Percentiles rank a stretch among this genome's conserved stretches.
These are phyloP conservation scores for Tympanuchus pallidicinctus DNA, from an alignment of 2,113 vertebrate genomes.

Conservation along the genomic window DNA sequence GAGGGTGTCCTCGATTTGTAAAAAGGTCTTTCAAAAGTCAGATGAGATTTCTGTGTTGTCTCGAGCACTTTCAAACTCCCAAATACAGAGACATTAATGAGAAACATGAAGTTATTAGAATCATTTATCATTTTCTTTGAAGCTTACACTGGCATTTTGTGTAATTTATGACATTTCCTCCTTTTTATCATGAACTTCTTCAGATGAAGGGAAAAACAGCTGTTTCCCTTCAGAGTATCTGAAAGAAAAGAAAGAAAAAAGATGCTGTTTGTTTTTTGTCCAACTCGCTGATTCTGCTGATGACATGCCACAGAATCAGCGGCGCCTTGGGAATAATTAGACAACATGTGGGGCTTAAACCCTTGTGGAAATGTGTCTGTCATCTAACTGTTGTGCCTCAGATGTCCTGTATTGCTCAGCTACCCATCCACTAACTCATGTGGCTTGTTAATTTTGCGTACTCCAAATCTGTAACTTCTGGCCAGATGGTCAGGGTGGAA, in stretches of 20 bases:
- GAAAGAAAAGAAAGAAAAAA: conserved; percentile 71
- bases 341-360: conserved; percentile 62
- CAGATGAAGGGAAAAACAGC: conserved; percentile 78
- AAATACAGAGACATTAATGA: conserved; percentile 79
- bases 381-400: conserved; percentile 65
- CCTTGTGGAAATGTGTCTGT: conserved; percentile 64
- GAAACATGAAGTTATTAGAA: conserved; percentile 83
- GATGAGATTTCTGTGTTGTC: conserved; percentile 67
- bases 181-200: conserved; percentile 78
- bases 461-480: conserved; percentile 7
- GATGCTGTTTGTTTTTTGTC: conserved; percentile 73
- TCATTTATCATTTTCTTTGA: conserved; percentile 84
- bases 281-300: conserved; percentile 67
- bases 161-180: conserved; percentile 82
- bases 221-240: conserved; percentile 75
- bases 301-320: conserved; percentile 69
- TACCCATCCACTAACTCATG: conserved; percentile 53
- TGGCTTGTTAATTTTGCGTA: conserved; percentile 21
- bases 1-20: conserved; percentile 31
- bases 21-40: conserved; percentile 57
- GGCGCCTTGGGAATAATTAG: conserved; percentile 57
- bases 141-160: conserved; percentile 80
- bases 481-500: neutral
- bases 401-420: conserved; percentile 65
- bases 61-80: conserved; percentile 74